Evolutionary conservation across 1,140 invertebrate species (phyloP), one percentile per base, ranked within the genome.

Genomic region (Coptotermes formosanus): DNA sequence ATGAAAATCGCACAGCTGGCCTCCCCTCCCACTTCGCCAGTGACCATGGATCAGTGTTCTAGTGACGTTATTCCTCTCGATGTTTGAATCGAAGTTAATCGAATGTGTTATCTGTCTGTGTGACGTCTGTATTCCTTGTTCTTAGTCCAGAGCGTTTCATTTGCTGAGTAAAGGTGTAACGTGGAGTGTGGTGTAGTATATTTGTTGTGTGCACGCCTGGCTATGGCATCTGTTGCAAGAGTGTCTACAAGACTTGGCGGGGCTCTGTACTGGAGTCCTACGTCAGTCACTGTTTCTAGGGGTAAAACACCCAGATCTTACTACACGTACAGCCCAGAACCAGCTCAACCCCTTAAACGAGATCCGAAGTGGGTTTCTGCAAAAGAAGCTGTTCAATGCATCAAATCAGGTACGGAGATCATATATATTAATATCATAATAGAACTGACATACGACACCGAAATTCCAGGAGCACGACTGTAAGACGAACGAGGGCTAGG

Each of bases 321-420:
- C 55, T 86, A 64, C 86, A 84, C 82, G 3, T 86, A 86, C 75
- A 86, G 86, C 44, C 30, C 30, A n/a, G 82, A 86, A 84, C 86
- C 86, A 43, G 86, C 86, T 64, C 82, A 83, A 48, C 82, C 86
- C 16, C 38, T 86, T 0, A 87, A 89, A 43, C 90, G 89, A 45
- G 88, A 91, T 64, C 91, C 91, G 11, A 88, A 88, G 38, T 91
- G 89, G 90, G 83, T 91, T 0, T 88, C 90, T 30, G 89, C 87
- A 45, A 91, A 91, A n/a, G 91, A 92, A 87, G 91, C 91, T n/a
- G 88, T 91, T 48, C 32, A 87, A 69, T 81, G 82, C 64, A 86
- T 87, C 23, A 81, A 86, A n/a, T 87, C 85, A n/a, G 87, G 87
- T 86, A 64, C 25, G 86, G 86, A 16, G 52, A 21, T 21, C 19